Base-by-base conservation (phyloP, 2,888 invertebrate species). In the Lypha dubia region DNA sequence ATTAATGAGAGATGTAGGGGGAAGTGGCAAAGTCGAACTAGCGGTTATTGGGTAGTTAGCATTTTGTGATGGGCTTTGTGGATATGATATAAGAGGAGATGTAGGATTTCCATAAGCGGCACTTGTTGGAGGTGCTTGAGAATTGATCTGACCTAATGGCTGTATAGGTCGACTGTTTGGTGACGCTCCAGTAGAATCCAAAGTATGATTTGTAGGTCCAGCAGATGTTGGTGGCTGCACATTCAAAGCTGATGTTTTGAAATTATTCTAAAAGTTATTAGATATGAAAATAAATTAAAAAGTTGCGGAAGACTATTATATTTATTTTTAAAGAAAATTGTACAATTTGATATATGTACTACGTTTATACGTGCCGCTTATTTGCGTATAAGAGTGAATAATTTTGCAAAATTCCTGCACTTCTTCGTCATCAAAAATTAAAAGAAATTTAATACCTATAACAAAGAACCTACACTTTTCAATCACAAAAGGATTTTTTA, bases 161-260 rank as follows among this genome's bases (percentile, higher is more conserved):
- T 73, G 86, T 11, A 58, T 38, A 35, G 71, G n/a, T 44, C 32
- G 79, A 79, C 49, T 84, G 24, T 24, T 70, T 35, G 41, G 53
- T 6, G 46, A 20, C 15, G n/a, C 51, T 28, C 44, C 38, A 62
- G 56, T 9, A 49, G 49, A 7, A 32, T 51, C 76, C 28, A 35
- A 32, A 17, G 74, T 9, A 22, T 67, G 46, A 73, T 76, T 82
- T 77, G 85, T 22, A 17, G 79, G 17, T 13, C 60, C 65, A 49
- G 58, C 9, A 20, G 70, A 24, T 56, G 70, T 60, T 32, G 80
- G 35, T 8, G 74, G 46, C 22, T 79, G 84, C 20, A 86, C 65
- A 87, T 88, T 88, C 46, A 88, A 81, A 62, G 88, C 87, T 68
- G 88, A 85, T 79, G 89, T 87, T 84, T 87, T 87, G 68, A 89